Conservation (phyloP, 2,797 vertebrate genomes). For the Cossypha heuglini region DNA sequence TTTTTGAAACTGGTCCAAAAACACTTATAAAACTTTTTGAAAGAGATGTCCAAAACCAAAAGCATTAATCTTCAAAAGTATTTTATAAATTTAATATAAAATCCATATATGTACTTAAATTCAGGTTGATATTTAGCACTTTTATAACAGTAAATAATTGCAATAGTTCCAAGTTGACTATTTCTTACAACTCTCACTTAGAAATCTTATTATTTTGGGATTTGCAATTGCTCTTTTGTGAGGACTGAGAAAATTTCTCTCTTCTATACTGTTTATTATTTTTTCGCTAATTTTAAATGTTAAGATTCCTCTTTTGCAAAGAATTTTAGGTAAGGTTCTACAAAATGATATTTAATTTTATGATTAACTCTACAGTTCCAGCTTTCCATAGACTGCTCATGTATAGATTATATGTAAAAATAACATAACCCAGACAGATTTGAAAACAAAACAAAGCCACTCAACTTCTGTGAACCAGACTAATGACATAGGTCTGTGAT, state of each 20-base stretch:
- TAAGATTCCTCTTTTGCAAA: neutral
- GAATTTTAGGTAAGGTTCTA: neutral
- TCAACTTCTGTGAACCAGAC: constrained; percentile 22
- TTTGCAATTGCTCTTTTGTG: neutral
- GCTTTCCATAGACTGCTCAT: neutral
- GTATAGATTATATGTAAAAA: neutral
- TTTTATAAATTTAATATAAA: neutral
- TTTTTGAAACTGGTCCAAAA: neutral
- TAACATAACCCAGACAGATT: neutral
- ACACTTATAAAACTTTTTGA: neutral
- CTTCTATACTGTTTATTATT: neutral
- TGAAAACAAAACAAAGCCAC: constrained; percentile 8
- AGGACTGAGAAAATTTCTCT: neutral
- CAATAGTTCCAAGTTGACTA: neutral
- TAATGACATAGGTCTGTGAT: neutral
- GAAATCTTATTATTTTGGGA: neutral
- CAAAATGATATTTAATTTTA: neutral
- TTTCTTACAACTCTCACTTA: neutral
- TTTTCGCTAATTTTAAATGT: neutral
- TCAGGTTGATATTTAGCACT: neutral
- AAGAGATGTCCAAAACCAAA: neutral
- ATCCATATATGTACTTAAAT: neutral
- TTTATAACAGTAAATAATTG: neutral
- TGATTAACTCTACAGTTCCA: neutral
- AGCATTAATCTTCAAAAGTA: neutral